A percentile compares a stretch with the other conserved stretches of the same genome.
Evolutionary conservation across 2,113 vertebrate species (phyloP).

Genomic region (Gymnogyps californianus): DNA sequence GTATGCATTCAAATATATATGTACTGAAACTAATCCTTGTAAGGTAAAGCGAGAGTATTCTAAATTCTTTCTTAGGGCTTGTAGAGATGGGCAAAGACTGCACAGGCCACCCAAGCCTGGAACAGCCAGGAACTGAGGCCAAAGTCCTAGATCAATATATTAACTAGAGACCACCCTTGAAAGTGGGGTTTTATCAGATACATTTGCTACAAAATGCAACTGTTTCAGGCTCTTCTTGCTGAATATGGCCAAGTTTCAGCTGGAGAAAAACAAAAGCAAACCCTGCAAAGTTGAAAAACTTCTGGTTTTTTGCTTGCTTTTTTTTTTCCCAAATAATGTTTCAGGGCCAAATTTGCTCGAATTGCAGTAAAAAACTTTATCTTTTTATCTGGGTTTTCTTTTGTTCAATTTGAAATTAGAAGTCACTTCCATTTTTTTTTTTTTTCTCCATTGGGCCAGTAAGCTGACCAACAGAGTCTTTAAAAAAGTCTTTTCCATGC

Average conservation of each 20-base stretch:
- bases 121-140: not conserved
- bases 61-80: not conserved
- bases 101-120: not conserved
- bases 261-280: not conserved
- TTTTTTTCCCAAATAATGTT: not conserved
- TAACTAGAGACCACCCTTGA: not conserved
- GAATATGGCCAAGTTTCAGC: not conserved
- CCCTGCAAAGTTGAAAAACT: not conserved
- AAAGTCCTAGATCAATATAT: not conserved
- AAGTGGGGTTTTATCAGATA: not conserved
- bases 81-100: not conserved
- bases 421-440: not conserved
- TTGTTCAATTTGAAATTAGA: not conserved
- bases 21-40: not conserved
- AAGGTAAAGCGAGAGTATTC: not conserved
- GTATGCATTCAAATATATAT: not conserved
- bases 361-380: not conserved
- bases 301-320: not conserved
- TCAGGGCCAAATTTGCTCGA: not conserved
- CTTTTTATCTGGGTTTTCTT: not conserved
- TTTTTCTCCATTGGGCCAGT: not conserved
- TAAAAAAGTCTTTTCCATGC: not conserved
- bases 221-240: not conserved
- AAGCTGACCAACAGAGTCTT: not conserved
- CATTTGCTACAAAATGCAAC: not conserved